These are phyloP conservation scores for Diplolepis rosae DNA, from an alignment of 2,888 invertebrate genomes.

Conservation along the genomic window DNA sequence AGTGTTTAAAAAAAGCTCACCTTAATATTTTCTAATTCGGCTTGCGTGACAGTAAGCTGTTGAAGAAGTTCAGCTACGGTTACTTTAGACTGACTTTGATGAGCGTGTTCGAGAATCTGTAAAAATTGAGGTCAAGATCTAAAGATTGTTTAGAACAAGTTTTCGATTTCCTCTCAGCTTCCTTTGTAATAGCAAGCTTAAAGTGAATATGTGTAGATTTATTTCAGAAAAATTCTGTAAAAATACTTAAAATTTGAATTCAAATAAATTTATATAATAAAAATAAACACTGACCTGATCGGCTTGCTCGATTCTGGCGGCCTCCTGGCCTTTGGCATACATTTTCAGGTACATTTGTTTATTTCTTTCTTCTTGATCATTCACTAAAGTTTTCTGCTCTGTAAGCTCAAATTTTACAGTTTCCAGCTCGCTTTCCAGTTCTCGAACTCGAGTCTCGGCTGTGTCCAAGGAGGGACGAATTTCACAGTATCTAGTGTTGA, in stretches of 20 bases:
- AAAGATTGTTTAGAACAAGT: neutral
- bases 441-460: conserved; percentile 82
- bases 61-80: conserved; percentile 88
- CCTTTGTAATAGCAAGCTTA: neutral
- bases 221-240: neutral
- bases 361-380: conserved; percentile 83
- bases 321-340: conserved; percentile 88
- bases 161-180: neutral
- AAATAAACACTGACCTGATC: conserved; percentile 78
- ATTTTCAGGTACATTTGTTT: conserved; percentile 87
- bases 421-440: conserved; percentile 83
- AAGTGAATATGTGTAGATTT: neutral
- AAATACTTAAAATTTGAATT: neutral
- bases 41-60: conserved; percentile 89
- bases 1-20: conserved; percentile 74
- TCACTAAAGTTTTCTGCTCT: conserved; percentile 79
- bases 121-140: conserved; percentile 18
- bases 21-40: conserved; percentile 90
- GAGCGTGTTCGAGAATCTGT: conserved; percentile 62
- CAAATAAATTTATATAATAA: neutral
- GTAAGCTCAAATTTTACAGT: conserved; percentile 81
- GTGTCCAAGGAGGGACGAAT: conserved; percentile 83
- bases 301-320: conserved; percentile 82
- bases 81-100: conserved; percentile 78
- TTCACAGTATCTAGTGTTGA: conserved; percentile 86